A percentile compares a stretch with the other conserved stretches of the same genome.
Conservation (phyloP, 2,888 invertebrate genomes). For the Boloria selene region DNA sequence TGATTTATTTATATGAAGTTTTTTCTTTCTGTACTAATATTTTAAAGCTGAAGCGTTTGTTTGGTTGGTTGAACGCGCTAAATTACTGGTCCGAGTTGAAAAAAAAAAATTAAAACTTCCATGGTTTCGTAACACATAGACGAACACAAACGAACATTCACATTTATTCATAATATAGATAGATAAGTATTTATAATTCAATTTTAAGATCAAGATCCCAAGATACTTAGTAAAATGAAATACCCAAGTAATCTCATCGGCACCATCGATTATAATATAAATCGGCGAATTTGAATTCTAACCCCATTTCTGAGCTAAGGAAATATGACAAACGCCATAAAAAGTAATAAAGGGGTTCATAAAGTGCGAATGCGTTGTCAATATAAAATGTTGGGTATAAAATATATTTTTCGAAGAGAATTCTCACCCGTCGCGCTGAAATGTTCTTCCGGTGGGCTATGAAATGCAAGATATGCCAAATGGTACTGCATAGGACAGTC, state of each 20-base stretch:
- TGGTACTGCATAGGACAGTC: slow-evolving; percentile 1
- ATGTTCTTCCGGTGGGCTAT: slow-evolving; percentile 45
- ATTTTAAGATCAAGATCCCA: slow-evolving; percentile 33
- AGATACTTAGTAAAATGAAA: slow-evolving; percentile 40
- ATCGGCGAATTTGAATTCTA: slow-evolving; percentile 70
- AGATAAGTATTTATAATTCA: slow-evolving; percentile 16
- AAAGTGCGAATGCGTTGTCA: slow-evolving; percentile 62
- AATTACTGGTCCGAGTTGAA: no score
- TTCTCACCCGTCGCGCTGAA: slow-evolving; percentile 53
- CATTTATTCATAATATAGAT: neutral
- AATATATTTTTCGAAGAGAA: slow-evolving; percentile 56
- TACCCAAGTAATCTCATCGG: slow-evolving; percentile 50
- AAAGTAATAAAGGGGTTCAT: slow-evolving; percentile 71
- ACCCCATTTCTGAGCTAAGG: slow-evolving; percentile 52
- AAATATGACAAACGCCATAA: slow-evolving; percentile 69
- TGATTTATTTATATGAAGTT: no score
- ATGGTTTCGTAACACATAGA: no score
- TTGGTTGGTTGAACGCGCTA: no score
- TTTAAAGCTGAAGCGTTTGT: no score
- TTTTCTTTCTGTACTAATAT: no score
- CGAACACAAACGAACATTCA: no score
- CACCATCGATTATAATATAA: slow-evolving; percentile 76
- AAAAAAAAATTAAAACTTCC: no score
- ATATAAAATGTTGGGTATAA: slow-evolving; percentile 59
- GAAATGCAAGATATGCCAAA: slow-evolving; percentile 32